Evolutionary conservation across 1,140 invertebrate genomes (phyloP).

Genomic region (Lasaia peninsularis): DNA sequence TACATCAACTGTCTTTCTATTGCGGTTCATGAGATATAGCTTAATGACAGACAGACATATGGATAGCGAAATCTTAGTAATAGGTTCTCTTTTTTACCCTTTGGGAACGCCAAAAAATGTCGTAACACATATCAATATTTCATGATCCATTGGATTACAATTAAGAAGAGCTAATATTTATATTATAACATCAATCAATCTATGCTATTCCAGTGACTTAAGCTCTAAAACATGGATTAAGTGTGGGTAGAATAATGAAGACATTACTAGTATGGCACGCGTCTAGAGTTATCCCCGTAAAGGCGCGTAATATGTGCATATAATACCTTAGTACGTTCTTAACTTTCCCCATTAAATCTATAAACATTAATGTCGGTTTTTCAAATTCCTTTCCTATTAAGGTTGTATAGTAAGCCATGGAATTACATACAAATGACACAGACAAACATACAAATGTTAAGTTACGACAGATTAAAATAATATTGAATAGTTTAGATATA

Average conservation of each 20-base stretch:
- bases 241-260: constrained; percentile 65
- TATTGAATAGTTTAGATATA: background rate
- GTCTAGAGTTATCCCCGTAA: background rate
- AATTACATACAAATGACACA: background rate
- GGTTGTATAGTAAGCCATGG: background rate
- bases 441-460: background rate
- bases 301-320: background rate
- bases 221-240: constrained; percentile 31
- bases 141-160: too few species aligned
- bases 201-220: constrained; percentile 21
- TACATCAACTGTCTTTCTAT: too few species aligned
- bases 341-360: constrained; percentile 10
- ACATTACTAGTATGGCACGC: constrained; percentile 46
- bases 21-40: too few species aligned
- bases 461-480: background rate
- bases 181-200: too few species aligned
- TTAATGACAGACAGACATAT: too few species aligned
- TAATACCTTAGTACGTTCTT: background rate
- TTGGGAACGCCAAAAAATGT: too few species aligned
- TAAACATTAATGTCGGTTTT: background rate
- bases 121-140: too few species aligned
- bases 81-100: too few species aligned
- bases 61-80: too few species aligned
- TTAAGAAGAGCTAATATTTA: too few species aligned
- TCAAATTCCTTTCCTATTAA: background rate